Conservation (phyloP, 2,888 invertebrate genomes). For the Trichopoda pennipes region DNA sequence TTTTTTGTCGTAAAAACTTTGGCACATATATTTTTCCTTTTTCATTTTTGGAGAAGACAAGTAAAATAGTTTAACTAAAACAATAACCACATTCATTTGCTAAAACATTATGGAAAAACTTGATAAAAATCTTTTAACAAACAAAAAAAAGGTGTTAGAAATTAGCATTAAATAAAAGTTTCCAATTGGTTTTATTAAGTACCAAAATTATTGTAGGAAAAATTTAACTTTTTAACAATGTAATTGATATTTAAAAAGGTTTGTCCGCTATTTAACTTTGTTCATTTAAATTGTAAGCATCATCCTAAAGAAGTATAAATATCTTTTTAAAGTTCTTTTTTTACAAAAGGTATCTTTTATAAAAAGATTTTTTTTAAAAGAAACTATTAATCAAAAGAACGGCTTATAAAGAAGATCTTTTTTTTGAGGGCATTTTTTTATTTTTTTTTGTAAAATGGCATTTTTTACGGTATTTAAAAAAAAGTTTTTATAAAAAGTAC, state of each 20-base stretch:
- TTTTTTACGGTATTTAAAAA: no score
- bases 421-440: no score
- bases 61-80: slow-evolving; percentile 58
- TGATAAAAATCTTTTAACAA: slow-evolving; percentile 46
- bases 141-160: slow-evolving; percentile 36
- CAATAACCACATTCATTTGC: slow-evolving; percentile 8
- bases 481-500: no score
- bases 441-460: no score
- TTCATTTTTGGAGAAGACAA: not conserved
- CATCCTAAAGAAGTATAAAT: no score
- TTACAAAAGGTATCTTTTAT: no score
- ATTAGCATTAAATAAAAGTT: slow-evolving; percentile 49
- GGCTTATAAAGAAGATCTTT: no score
- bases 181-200: slow-evolving; percentile 43
- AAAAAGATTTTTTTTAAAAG: no score
- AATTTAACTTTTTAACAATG: slow-evolving; percentile 17
- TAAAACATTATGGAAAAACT: slow-evolving; percentile 41
- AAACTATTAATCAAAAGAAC: no score
- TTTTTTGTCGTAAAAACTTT: not conserved
- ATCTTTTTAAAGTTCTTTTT: no score
- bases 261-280: not conserved
- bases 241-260: not conserved
- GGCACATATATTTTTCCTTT: not conserved
- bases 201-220: slow-evolving; percentile 20
- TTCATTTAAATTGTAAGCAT: no score